phyloP scores from a whole-genome alignment of 2,888 invertebrate species.

The Brenthis daphne region DNA sequence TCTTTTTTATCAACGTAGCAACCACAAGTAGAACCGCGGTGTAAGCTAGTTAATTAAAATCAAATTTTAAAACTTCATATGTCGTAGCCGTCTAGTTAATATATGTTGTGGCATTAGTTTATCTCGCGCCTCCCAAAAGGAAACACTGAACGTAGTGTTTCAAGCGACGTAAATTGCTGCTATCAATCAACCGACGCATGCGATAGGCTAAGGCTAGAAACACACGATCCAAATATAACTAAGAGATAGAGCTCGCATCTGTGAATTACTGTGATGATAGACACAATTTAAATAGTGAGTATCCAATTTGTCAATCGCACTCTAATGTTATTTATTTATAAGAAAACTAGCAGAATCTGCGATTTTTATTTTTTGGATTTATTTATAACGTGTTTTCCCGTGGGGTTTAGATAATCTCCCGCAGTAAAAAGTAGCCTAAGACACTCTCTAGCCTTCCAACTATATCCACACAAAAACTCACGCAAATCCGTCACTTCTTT shows the following conservation, averaged over 20 bases:
- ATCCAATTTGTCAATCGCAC: not conserved
- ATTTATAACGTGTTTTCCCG: too few species aligned
- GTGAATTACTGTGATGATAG: conserved; percentile 1
- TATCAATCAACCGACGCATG: conserved; percentile 32
- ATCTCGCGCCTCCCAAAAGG: conserved; percentile 25
- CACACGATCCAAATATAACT: conserved; percentile 9
- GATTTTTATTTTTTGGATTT: too few species aligned
- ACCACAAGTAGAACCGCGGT: too few species aligned
- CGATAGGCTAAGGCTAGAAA: conserved; percentile 10
- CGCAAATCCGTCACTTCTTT: too few species aligned
- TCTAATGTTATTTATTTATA: too few species aligned
- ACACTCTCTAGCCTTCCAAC: too few species aligned
- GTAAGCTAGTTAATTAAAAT: not conserved
- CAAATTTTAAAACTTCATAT: not conserved
- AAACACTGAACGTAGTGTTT: conserved; percentile 27
- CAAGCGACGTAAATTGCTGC: conserved; percentile 30
- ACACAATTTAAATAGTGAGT: not conserved
- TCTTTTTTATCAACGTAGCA: too few species aligned
- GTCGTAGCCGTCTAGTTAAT: not conserved
- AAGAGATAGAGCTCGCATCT: not conserved
- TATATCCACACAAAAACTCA: too few species aligned
- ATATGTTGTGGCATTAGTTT: conserved; percentile 5
- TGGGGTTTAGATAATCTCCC: too few species aligned
- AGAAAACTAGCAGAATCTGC: too few species aligned
- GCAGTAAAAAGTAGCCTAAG: too few species aligned